phyloP scores from a whole-genome alignment of 2,888 invertebrate genomes.

The Caenorhabditis plicata region DNA sequence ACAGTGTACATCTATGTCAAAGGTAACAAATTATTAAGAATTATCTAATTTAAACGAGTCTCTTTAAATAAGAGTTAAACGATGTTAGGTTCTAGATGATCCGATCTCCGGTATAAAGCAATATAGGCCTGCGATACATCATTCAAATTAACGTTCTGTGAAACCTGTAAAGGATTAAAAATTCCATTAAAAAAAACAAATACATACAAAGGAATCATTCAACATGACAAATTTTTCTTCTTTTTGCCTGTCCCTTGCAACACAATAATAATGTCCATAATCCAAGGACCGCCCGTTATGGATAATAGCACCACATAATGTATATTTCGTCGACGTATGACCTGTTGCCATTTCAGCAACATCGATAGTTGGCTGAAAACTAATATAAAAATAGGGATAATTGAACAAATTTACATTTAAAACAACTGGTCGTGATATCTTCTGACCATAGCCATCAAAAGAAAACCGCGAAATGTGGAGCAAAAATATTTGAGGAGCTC shows the following conservation, averaged over 20 bases:
- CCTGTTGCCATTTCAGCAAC: constrained; percentile 24
- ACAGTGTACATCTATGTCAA: too few relatives aligned
- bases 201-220: constrained; percentile 20
- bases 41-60: too few relatives aligned
- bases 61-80: too few relatives aligned
- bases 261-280: constrained; percentile 32
- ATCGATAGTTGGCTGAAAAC: constrained; percentile 19
- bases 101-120: constrained; percentile 21
- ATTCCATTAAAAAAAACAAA: background rate
- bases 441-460: constrained; percentile 24
- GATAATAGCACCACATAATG: constrained; percentile 21
- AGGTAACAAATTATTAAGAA: too few relatives aligned
- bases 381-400: background rate
- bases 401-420: constrained; percentile 11
- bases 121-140: constrained; percentile 26
- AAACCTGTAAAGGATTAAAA: constrained; percentile 14
- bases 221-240: constrained; percentile 16
- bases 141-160: constrained; percentile 1
- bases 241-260: constrained; percentile 11
- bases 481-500: constrained; percentile 24
- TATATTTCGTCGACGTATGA: constrained; percentile 18
- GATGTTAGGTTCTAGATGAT: constrained; percentile 19
- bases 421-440: constrained; percentile 20
- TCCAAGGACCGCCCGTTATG: constrained; percentile 17
- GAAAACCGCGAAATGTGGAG: constrained; percentile 28